Conservation (phyloP, 1,140 invertebrate genomes). For the Colletes gigas region DNA sequence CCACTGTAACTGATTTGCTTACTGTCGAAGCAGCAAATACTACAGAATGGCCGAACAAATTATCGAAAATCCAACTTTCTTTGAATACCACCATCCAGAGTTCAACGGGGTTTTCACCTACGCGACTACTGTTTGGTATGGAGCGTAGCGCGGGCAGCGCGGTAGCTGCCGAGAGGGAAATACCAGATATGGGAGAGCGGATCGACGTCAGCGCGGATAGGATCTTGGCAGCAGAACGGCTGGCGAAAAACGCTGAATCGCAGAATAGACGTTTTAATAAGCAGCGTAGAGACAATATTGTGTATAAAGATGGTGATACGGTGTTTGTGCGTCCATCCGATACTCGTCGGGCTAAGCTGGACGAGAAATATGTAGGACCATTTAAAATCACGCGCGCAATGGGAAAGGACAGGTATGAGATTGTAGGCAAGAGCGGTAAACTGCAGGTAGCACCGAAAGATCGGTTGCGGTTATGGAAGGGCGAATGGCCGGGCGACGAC, state of each 20-base stretch:
- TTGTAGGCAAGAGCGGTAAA: neutral
- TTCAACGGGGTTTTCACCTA: no score
- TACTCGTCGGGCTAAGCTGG: neutral
- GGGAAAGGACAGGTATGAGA: neutral
- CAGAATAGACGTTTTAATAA: neutral
- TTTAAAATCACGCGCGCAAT: neutral
- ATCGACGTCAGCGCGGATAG: neutral
- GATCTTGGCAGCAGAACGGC: neutral
- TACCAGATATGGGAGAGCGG: neutral
- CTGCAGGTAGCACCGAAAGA: neutral
- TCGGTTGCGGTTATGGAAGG: neutral
- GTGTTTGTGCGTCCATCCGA: conserved; percentile 30
- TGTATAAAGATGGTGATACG: neutral
- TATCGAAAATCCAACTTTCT: no score
- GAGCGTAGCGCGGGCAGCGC: neutral
- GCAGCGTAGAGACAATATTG: no score
- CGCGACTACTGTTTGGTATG: neutral
- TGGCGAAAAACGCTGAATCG: neutral
- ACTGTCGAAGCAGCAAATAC: no score
- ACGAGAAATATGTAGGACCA: neutral
- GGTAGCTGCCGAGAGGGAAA: neutral
- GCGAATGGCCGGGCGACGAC: neutral
- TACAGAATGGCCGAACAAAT: no score
- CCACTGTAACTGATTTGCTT: no score
- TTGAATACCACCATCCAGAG: no score